These are phyloP conservation scores for Habrosyne pyritoides DNA, from an alignment of 2,888 invertebrate genomes.

Conservation along the genomic window DNA sequence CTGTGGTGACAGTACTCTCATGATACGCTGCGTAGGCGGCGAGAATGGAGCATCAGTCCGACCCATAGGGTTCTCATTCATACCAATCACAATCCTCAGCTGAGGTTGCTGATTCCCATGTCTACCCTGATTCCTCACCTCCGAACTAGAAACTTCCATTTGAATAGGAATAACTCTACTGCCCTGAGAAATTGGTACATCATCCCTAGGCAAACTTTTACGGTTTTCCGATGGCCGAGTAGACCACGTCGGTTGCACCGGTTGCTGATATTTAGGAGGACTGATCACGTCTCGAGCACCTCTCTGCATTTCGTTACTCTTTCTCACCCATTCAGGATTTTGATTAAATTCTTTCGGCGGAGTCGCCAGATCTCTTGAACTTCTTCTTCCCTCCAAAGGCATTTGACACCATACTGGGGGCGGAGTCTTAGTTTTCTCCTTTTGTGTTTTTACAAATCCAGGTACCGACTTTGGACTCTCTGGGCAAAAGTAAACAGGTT, in stretches of 20 bases:
- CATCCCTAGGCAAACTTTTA: slow-evolving; percentile 71
- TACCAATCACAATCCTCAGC: slow-evolving; percentile 75
- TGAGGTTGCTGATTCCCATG: slow-evolving; percentile 63
- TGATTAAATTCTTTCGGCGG: slow-evolving; percentile 68
- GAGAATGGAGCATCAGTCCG: slow-evolving; percentile 60
- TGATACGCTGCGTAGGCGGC: slow-evolving; percentile 79
- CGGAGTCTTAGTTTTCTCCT: slow-evolving; percentile 78
- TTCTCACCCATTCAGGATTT: slow-evolving; percentile 77
- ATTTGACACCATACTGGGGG: slow-evolving; percentile 76
- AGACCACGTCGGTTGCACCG: slow-evolving; percentile 73
- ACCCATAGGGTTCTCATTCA: slow-evolving; percentile 61
- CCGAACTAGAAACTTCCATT: slow-evolving; percentile 81
- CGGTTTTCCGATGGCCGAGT: slow-evolving; percentile 75
- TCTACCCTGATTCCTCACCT: slow-evolving; percentile 57
- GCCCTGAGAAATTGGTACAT: slow-evolving; percentile 53
- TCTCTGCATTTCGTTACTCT: slow-evolving; percentile 71
- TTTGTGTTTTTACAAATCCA: slow-evolving; percentile 76
- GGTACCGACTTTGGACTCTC: slow-evolving; percentile 76
- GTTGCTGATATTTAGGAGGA: slow-evolving; percentile 73
- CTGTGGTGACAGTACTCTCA: slow-evolving; percentile 79
- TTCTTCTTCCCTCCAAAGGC: slow-evolving; percentile 68
- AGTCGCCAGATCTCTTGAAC: slow-evolving; percentile 66
- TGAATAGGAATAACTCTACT: slow-evolving; percentile 86
- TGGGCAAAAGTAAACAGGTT: slow-evolving; percentile 74
- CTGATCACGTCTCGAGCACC: slow-evolving; percentile 68